phyloP scores from a whole-genome alignment of 2,113 vertebrate genomes.

The Scortum barcoo region DNA sequence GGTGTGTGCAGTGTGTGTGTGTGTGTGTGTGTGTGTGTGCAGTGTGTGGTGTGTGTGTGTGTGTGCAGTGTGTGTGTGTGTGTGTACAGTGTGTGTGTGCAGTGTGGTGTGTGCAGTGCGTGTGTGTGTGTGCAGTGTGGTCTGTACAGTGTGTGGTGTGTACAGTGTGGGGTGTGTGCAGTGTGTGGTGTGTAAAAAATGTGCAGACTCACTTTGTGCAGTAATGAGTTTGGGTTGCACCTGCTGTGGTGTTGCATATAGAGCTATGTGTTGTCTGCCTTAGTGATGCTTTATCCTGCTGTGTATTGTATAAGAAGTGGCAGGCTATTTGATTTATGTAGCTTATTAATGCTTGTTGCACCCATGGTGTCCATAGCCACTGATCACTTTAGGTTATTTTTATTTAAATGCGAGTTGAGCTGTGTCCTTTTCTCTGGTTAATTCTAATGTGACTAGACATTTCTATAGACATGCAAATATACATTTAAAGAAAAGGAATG shows the following conservation, averaged over 20 bases:
- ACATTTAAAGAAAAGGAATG: too few species aligned
- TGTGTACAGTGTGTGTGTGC: too few species aligned
- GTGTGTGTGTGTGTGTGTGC: too few species aligned
- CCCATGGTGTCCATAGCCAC: neutral
- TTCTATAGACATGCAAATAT: neutral
- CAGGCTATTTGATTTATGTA: neutral
- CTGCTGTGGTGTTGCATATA: neutral
- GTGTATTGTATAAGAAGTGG: neutral
- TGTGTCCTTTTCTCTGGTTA: neutral
- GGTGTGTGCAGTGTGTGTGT: too few species aligned
- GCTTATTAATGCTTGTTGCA: conserved; percentile 9
- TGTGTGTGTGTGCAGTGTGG: too few species aligned
- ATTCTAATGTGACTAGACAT: neutral
- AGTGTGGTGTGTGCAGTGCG: too few species aligned
- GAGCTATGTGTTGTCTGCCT: neutral
- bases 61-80: too few species aligned
- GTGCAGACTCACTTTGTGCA: neutral
- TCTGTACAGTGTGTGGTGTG: too few species aligned
- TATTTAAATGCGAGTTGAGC: neutral
- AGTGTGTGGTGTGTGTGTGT: too few species aligned
- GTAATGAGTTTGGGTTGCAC: conserved; percentile 13
- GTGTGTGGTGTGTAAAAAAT: too few species aligned
- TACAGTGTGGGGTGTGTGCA: too few species aligned
- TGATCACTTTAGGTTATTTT: neutral
- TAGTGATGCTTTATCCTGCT: neutral